phyloP scores from a whole-genome alignment of 2,888 invertebrate genomes.

The Synanthedon myopaeformis region DNA sequence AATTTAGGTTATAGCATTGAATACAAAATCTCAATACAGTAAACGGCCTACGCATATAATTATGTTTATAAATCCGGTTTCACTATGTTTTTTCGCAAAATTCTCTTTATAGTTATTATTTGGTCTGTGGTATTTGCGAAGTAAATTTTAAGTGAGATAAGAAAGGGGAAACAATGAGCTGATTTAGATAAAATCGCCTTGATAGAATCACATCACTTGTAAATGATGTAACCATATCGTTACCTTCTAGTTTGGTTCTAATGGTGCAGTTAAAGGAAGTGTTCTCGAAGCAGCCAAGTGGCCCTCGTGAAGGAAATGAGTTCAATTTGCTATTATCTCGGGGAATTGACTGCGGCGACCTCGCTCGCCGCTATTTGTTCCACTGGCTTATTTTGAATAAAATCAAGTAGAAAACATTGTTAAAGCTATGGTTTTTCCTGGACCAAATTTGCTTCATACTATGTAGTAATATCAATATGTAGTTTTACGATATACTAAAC shows the following conservation, averaged over 20 bases:
- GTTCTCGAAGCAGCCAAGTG: conserved; percentile 25
- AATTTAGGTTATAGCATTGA: no score
- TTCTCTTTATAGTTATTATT: no score
- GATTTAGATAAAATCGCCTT: conserved; percentile 13
- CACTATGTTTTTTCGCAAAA: no score
- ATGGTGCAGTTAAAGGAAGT: conserved; percentile 34
- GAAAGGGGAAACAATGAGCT: conserved; percentile 8
- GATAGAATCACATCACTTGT: conserved; percentile 19
- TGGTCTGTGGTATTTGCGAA: no score
- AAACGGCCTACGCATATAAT: no score
- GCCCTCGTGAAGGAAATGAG: conserved; percentile 48
- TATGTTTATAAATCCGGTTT: no score
- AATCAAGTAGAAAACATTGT: background rate
- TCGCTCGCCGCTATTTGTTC: conserved; percentile 29
- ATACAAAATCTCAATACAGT: no score
- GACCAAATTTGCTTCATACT: no score
- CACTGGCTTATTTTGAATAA: conserved; percentile 26
- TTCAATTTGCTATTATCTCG: conserved; percentile 58
- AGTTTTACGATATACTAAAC: no score
- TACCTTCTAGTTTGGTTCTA: conserved; percentile 37
- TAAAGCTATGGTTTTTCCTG: no score
- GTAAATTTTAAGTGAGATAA: background rate
- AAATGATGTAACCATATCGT: conserved; percentile 24
- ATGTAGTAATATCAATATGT: no score
- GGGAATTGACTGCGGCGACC: conserved; percentile 36